A percentile compares a stretch with the other conserved stretches of the same genome.
These are phyloP conservation scores for Lottia gigantea DNA, from an alignment of 2,888 invertebrate genomes.

Conservation along the genomic window DNA sequence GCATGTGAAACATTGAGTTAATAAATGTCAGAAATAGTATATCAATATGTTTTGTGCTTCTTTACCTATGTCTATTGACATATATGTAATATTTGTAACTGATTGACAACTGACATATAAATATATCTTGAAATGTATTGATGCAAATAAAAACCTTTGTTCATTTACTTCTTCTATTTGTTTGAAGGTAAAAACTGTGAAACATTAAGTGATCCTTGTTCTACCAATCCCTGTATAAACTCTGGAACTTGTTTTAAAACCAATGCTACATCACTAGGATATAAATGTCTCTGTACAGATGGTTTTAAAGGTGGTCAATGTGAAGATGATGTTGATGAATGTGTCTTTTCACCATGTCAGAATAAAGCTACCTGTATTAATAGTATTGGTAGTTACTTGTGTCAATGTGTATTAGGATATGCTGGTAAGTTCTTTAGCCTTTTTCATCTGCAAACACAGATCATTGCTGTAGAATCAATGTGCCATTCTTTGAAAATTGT, in stretches of 20 bases:
- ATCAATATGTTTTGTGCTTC: too few relatives aligned
- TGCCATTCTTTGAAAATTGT: too few relatives aligned
- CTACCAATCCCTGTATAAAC: conserved; percentile 39
- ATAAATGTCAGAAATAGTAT: too few relatives aligned
- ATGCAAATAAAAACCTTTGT: too few relatives aligned
- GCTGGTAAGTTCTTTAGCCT: conserved; percentile 24
- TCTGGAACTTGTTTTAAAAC: conserved; percentile 42
- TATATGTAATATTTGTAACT: too few relatives aligned
- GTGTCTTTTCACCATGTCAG: conserved; percentile 37
- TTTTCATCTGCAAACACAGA: too few relatives aligned
- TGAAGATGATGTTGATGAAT: conserved; percentile 44
- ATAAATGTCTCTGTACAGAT: conserved; percentile 21
- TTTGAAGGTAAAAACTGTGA: conserved; percentile 76
- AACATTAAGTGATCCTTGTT: conserved; percentile 74
- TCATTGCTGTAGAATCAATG: too few relatives aligned
- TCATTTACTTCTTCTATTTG: neutral
- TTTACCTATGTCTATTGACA: too few relatives aligned
- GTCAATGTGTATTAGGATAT: conserved; percentile 37
- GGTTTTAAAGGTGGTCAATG: conserved; percentile 42
- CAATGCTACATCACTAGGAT: neutral
- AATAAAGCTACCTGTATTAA: conserved; percentile 43
- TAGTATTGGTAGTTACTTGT: conserved; percentile 27
- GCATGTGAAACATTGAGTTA: too few relatives aligned
- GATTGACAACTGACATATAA: too few relatives aligned
- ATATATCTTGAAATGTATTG: too few relatives aligned